Evolutionary conservation across 2,888 invertebrate species (phyloP), one percentile per base, ranked within the genome.

Genomic region (Plagodis dolabraria): DNA sequence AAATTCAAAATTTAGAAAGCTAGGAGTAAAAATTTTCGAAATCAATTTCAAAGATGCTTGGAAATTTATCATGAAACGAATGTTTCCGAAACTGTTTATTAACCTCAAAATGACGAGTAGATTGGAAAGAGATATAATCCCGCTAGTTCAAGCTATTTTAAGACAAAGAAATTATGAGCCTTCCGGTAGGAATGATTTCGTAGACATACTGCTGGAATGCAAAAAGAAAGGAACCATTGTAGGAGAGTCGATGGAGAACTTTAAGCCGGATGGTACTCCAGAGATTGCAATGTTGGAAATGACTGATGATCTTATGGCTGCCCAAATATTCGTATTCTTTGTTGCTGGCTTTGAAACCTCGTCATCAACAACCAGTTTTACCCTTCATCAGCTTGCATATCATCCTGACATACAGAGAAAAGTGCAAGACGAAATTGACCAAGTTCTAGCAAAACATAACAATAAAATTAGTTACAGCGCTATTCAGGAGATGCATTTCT

Each of bases 321-420:
- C 83, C 2, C 83, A 84, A 53, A 75, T 80, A 7, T 81, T 82
- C 36, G 71, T 83, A 0, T 85, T 84, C 63, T 84, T 84, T 44
- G 80, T 76, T 4, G 83, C 84, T 33, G 84, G 83, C 4, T 82
- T 85, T 33, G 86, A 86, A 58, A 85, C 85, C 0, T 83, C 84
- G 0, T 82, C 85, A 0, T 80, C 83, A 0, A 79, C 83, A 5
- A 79, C 83, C 8, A 83, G 83, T 51, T 83, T 69, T 57, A 80
- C 82, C 10, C 68, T 85, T 12, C 85, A 85, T 57, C 82, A 83
- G 63, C 72, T 85, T 10, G 89, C 85, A 0, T 79, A 64, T 59
- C 62, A 81, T 50, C 82, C 80, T 4, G 75, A 77, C 5, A 74
- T 73, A n/a, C 85, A 84, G 52, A 61, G 54, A 34, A 81, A 78